phyloP scores from a whole-genome alignment of 2,113 vertebrate genomes.

The Spheniscus mendiculus region DNA sequence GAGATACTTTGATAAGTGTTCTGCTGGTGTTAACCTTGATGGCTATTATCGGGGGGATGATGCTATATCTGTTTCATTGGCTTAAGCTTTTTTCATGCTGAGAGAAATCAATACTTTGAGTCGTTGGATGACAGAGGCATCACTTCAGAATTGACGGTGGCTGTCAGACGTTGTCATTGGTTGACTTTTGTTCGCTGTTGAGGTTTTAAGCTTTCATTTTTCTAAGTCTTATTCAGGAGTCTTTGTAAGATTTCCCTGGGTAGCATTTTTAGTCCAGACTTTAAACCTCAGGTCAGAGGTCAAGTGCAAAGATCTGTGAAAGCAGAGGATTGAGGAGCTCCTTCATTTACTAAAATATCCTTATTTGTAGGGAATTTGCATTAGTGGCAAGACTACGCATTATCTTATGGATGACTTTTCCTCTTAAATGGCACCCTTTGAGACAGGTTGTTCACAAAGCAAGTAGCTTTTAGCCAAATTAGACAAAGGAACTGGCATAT shows the following conservation, averaged over 20 bases:
- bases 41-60: slow-evolving; percentile 79
- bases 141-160: slow-evolving; percentile 93
- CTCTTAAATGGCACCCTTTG: slow-evolving; percentile 75
- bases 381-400: slow-evolving; percentile 57
- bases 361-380: slow-evolving; percentile 77
- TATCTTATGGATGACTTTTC: slow-evolving; percentile 66
- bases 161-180: slow-evolving; percentile 94
- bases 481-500: not conserved
- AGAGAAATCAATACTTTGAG: slow-evolving; percentile 93
- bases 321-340: slow-evolving; percentile 67
- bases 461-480: slow-evolving; percentile 70
- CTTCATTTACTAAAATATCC: slow-evolving; percentile 76
- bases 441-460: slow-evolving; percentile 68
- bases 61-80: slow-evolving; percentile 87
- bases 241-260: slow-evolving; percentile 86
- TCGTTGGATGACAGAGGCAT: slow-evolving; percentile 90
- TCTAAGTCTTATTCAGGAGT: slow-evolving; percentile 80
- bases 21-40: slow-evolving; percentile 95
- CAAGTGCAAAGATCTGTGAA: slow-evolving; percentile 81
- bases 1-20: slow-evolving; percentile 95
- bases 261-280: slow-evolving; percentile 78
- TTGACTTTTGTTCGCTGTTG: slow-evolving; percentile 93
- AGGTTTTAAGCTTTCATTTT: slow-evolving; percentile 96
- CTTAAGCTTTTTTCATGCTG: slow-evolving; percentile 83
- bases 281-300: slow-evolving; percentile 82